Evolutionary conservation across 64 coral and sea anemone genomes (phyloP).

Genomic region (Stichodactyla helianthus): DNA sequence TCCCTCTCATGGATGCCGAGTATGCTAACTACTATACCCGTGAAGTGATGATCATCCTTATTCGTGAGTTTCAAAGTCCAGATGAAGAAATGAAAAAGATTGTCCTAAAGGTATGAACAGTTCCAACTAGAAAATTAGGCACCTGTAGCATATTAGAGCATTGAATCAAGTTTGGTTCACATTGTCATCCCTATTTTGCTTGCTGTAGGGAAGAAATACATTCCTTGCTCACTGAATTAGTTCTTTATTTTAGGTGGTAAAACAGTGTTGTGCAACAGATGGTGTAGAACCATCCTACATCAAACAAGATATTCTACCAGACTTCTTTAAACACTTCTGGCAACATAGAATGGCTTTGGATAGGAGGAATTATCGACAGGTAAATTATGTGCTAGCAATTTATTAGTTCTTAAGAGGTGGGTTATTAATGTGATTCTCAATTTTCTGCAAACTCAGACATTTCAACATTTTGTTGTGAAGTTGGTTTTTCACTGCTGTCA

Average conservation of each 20-base stretch:
- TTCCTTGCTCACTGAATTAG: background rate
- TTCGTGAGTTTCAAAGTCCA: constrained; percentile 99
- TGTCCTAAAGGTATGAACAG: constrained; percentile 80
- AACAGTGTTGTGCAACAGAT: constrained; percentile 99
- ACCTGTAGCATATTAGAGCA: too few relatives aligned
- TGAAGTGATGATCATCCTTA: constrained; percentile 99
- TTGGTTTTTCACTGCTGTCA: too few relatives aligned
- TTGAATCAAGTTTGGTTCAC: too few relatives aligned
- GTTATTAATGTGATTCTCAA: too few relatives aligned
- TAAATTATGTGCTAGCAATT: background rate
- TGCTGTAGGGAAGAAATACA: background rate
- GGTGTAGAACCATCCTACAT: constrained; percentile 98
- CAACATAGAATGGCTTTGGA: constrained; percentile 99
- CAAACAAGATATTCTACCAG: constrained; percentile 95
- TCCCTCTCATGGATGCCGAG: constrained; percentile 96
- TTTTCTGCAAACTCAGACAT: too few relatives aligned
- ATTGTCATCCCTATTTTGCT: too few relatives aligned
- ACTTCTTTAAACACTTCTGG: constrained; percentile 99
- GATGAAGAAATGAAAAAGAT: constrained; percentile 99
- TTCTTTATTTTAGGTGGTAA: constrained; percentile 67
- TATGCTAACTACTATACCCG: constrained; percentile 99
- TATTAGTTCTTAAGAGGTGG: too few relatives aligned
- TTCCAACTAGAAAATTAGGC: too few relatives aligned
- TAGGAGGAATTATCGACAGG: constrained; percentile 97
- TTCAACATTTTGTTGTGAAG: too few relatives aligned